Evolutionary conservation across 1,140 invertebrate species (phyloP).

Genomic region (Pteromalus puparum): DNA sequence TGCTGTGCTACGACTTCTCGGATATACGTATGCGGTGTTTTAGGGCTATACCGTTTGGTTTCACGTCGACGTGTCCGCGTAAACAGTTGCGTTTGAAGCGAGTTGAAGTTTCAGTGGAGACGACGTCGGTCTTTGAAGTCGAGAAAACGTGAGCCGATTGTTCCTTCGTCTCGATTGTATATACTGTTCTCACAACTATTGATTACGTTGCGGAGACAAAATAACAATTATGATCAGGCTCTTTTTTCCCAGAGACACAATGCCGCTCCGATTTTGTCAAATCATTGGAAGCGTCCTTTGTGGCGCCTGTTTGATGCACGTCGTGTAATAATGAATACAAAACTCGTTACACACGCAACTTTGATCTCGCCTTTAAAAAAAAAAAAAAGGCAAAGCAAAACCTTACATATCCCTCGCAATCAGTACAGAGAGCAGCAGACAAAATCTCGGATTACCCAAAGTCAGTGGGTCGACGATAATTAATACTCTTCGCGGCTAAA

Average conservation of each 20-base stretch:
- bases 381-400: not conserved
- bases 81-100: too few relatives aligned
- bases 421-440: not conserved
- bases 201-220: not conserved
- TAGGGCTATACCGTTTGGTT: not conserved
- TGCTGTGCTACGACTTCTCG: not conserved
- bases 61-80: too few relatives aligned
- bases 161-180: too few relatives aligned
- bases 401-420: not conserved
- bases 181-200: too few relatives aligned
- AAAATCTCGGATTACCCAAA: conserved; percentile 22
- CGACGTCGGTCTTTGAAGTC: too few relatives aligned
- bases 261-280: not conserved
- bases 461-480: conserved; percentile 47
- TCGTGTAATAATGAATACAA: not conserved
- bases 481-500: not conserved
- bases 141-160: too few relatives aligned
- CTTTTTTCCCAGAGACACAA: not conserved
- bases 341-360: too few relatives aligned
- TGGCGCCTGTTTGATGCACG: too few relatives aligned
- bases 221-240: not conserved
- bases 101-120: too few relatives aligned
- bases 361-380: too few relatives aligned
- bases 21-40: not conserved
- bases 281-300: not conserved